These are phyloP conservation scores for Potamilus streckersoni DNA, from an alignment of 1,140 invertebrate species.

Conservation along the genomic window DNA sequence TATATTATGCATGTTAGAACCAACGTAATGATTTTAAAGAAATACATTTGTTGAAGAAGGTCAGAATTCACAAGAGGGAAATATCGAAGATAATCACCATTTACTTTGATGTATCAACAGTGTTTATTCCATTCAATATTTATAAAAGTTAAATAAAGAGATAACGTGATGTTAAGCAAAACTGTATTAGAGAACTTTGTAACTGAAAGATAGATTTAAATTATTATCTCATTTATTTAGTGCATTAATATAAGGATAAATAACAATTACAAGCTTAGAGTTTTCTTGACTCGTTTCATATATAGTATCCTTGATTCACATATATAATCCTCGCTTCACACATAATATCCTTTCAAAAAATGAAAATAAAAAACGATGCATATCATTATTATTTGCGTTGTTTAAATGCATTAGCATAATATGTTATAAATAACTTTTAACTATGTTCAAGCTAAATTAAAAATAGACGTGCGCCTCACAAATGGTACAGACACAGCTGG, in stretches of 20 bases:
- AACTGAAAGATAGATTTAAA: too few species aligned
- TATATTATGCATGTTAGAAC: not conserved
- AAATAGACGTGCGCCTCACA: slow-evolving; percentile 16
- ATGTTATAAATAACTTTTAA: too few species aligned
- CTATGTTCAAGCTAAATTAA: slow-evolving; percentile 9
- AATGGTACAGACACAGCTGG: slow-evolving; percentile 15
- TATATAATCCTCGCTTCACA: not conserved
- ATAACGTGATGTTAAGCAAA: too few species aligned
- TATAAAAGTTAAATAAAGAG: too few species aligned
- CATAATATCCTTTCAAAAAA: not conserved
- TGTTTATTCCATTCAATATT: too few species aligned
- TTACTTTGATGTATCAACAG: too few species aligned
- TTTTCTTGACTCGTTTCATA: not conserved
- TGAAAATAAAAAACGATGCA: not conserved
- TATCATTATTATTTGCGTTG: not conserved
- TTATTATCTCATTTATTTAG: too few species aligned
- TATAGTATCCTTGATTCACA: not conserved
- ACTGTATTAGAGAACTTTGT: too few species aligned
- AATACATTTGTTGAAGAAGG: not conserved
- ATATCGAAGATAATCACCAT: too few species aligned
- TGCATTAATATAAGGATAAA: too few species aligned
- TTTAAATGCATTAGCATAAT: too few species aligned
- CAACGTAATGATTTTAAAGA: not conserved
- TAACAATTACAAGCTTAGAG: not conserved
- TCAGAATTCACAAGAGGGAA: not conserved